Base-by-base conservation (phyloP, 2,888 invertebrate genomes). In the Thelaira solivaga region DNA sequence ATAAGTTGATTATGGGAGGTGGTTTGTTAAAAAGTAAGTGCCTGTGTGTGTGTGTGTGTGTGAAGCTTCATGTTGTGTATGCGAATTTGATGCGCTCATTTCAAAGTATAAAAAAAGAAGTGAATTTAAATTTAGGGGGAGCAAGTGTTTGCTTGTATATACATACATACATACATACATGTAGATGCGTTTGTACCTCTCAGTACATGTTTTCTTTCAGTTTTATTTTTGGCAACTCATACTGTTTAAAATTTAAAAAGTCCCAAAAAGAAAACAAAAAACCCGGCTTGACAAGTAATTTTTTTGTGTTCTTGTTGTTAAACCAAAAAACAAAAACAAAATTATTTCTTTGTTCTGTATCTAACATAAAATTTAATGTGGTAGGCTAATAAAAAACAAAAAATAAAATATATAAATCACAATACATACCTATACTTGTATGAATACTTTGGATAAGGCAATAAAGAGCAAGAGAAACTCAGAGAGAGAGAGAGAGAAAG, bases 321-420 rank as follows among this genome's bases (percentile, higher is more conserved):
- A 29, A 57, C 10, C 36, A 39, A 53, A 31, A 45, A 67, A 20
- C 2, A 20, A 6, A n/a, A 47, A 11, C 39, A 51, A 18, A 51
- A 43, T 61, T 16, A 16, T 18, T 64, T 47, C 36, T 53, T 73
- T 64, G 45, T 71, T 76, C 43, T 24, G 65, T 64, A 76, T 82
- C 71, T 82, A 82, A 87, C 82, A 84, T 80, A 68, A 85, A 86
- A 87, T 81, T 80, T 83, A 87, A 86, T 87, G 87, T 84, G 86
- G 85, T 86, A 86, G 86, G 87, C 85, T 83, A 83, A 83, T 82
- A 80, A 49, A 71, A 41, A 57, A 36, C 24, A 34, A 26, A 43
- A 16, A 11, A 18, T 24, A 22, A 13, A 2, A 34, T 8, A 8
- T 7, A 11, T 45, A 31, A 45, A 31, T 65, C 29, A 24, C 7